Percentiles rank a stretch among this genome's conserved stretches.
Conservation (phyloP, 2,113 vertebrate genomes). For the Oryzias woworae region DNA sequence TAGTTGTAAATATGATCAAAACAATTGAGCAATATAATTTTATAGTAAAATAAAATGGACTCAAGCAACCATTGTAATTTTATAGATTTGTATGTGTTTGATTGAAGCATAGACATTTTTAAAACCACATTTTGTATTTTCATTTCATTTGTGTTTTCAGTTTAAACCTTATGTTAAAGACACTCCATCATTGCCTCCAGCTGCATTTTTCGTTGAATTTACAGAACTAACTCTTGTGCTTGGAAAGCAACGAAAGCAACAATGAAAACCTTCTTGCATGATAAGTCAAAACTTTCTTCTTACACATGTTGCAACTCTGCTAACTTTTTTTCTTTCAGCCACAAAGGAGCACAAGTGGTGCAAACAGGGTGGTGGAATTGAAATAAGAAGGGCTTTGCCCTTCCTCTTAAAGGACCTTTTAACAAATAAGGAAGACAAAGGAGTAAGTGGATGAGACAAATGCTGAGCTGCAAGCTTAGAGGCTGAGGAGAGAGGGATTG, state of each 20-base stretch:
- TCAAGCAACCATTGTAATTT: no score
- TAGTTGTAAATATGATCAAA: background rate
- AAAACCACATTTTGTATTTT: no score
- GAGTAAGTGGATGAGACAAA: constrained; percentile 36
- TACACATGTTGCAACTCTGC: constrained; percentile 13
- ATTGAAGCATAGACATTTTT: no score
- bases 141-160: no score
- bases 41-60: no score
- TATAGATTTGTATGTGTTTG: no score
- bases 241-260: background rate
- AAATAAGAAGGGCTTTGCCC: constrained; percentile 50
- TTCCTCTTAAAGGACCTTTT: constrained; percentile 55
- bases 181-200: no score
- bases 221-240: background rate
- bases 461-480: constrained; percentile 42
- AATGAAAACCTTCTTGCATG: background rate
- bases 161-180: no score
- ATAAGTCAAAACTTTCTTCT: constrained; percentile 15
- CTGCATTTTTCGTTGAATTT: background rate
- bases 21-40: no score
- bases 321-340: constrained; percentile 2
- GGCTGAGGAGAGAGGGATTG: constrained; percentile 41
- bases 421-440: constrained; percentile 51
- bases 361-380: constrained; percentile 18
- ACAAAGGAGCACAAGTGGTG: background rate